Evolutionary conservation across 2,113 vertebrate species (phyloP).

Genomic region (Cervus canadensis): DNA sequence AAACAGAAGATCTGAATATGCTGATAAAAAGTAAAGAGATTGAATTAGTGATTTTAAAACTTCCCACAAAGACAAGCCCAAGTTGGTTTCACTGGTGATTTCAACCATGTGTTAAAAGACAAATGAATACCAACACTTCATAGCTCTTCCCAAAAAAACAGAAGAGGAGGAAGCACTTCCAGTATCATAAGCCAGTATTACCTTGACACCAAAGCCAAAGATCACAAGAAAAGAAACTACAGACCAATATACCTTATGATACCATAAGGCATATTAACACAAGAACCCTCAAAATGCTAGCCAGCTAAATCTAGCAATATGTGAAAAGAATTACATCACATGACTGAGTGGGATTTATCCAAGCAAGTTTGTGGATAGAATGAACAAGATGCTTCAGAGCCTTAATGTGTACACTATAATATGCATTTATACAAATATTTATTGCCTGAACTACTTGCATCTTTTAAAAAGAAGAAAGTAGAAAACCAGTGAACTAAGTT

Average conservation of each 20-base stretch:
- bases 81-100: neutral
- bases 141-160: neutral
- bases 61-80: neutral
- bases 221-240: neutral
- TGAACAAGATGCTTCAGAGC: neutral
- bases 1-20: neutral
- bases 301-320: neutral
- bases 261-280: neutral
- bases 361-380: neutral
- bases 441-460: neutral
- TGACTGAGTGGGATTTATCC: neutral
- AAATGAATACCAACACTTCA: neutral
- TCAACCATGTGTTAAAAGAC: neutral
- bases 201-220: neutral
- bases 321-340: neutral
- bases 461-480: neutral
- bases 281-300: neutral
- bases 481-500: neutral
- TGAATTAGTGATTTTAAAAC: neutral
- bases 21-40: neutral
- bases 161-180: neutral
- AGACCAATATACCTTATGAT: neutral
- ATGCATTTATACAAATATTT: neutral
- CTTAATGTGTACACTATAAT: neutral
- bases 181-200: neutral